Percentiles rank a stretch among this genome's conserved stretches.
Evolutionary conservation across 2,888 invertebrate species (phyloP).

Genomic region (Agrotis puta): DNA sequence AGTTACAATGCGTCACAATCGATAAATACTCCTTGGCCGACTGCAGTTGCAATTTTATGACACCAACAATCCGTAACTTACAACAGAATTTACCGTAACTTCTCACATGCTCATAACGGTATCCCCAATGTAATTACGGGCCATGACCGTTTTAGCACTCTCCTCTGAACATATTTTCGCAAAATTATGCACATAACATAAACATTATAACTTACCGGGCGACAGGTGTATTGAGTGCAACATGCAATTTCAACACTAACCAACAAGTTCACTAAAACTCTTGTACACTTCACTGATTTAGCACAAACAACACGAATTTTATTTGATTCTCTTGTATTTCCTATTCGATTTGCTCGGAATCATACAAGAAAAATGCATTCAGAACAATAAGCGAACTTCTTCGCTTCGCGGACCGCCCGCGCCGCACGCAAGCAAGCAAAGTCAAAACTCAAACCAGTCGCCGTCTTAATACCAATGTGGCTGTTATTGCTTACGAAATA

Average conservation of each 20-base stretch:
- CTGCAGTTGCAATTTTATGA: slow-evolving; percentile 77
- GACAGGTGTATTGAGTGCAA: slow-evolving; percentile 80
- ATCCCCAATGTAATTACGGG: slow-evolving; percentile 50
- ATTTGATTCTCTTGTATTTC: slow-evolving; percentile 54
- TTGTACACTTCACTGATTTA: slow-evolving; percentile 65
- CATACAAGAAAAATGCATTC: slow-evolving; percentile 67
- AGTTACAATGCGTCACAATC: slow-evolving; percentile 75
- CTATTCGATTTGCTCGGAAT: slow-evolving; percentile 57
- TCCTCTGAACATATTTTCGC: slow-evolving; percentile 40
- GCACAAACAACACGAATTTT: slow-evolving; percentile 62
- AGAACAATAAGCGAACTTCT: slow-evolving; percentile 66
- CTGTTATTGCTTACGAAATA: neutral
- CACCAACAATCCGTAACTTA: slow-evolving; percentile 55
- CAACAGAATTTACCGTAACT: slow-evolving; percentile 53
- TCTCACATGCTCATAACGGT: slow-evolving; percentile 61
- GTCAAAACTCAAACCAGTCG: slow-evolving; percentile 31
- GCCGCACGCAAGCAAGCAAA: slow-evolving; percentile 67
- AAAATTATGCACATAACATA: slow-evolving; percentile 62
- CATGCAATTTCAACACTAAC: slow-evolving; percentile 66
- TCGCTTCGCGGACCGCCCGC: slow-evolving; percentile 61
- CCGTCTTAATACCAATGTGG: slow-evolving; percentile 20
- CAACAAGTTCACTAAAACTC: slow-evolving; percentile 66
- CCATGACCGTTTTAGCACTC: slow-evolving; percentile 27
- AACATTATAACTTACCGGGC: slow-evolving; percentile 81
- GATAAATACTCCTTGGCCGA: slow-evolving; percentile 75